Conservation (phyloP, 1,140 invertebrate species). For the Triops cancriformis region DNA sequence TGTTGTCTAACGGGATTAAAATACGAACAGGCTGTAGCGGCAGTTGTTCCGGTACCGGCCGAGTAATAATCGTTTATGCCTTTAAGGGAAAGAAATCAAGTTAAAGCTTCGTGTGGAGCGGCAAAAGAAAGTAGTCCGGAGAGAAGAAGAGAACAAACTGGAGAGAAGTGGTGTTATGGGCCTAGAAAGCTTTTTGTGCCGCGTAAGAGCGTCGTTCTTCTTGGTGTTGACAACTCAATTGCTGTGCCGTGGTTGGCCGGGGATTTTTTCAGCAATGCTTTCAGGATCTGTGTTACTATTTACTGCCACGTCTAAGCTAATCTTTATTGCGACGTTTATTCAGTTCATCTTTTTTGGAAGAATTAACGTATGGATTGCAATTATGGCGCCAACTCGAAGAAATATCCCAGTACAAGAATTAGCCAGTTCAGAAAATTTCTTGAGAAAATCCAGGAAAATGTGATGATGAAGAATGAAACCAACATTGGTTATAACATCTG, state of each 20-base stretch:
- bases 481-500: too few relatives aligned
- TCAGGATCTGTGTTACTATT: background rate
- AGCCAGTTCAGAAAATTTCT: too few relatives aligned
- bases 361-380: too few relatives aligned
- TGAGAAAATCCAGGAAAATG: too few relatives aligned
- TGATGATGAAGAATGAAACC: too few relatives aligned
- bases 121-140: background rate
- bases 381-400: background rate
- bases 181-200: background rate
- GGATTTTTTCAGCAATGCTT: background rate
- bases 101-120: background rate
- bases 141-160: background rate
- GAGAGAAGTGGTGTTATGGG: background rate
- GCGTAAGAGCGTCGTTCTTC: background rate
- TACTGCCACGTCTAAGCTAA: background rate
- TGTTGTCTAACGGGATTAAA: background rate
- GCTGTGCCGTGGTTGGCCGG: background rate
- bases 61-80: background rate
- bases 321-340: background rate
- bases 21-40: too few relatives aligned
- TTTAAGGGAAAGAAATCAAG: background rate
- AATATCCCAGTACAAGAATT: background rate
- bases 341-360: background rate
- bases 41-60: background rate
- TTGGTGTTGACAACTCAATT: slow-evolving; percentile 10